Evolutionary conservation across 2,797 vertebrate species (phyloP).

Genomic region (Luscinia luscinia): DNA sequence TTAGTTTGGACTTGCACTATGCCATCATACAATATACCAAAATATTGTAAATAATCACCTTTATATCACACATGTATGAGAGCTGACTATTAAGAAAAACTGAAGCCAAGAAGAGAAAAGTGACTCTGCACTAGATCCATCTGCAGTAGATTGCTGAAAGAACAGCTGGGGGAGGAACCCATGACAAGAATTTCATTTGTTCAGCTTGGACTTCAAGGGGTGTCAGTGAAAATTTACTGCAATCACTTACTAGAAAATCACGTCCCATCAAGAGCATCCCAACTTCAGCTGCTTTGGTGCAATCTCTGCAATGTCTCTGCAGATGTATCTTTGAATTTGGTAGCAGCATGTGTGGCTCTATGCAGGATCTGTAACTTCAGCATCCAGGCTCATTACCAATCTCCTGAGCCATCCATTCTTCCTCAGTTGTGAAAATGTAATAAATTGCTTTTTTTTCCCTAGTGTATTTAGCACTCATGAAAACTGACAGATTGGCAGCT

Average conservation of each 20-base stretch:
- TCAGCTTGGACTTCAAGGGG: background rate
- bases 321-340: background rate
- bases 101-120: background rate
- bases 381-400: background rate
- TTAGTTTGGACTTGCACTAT: background rate
- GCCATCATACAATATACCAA: background rate
- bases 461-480: constrained; percentile 29
- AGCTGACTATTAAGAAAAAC: background rate
- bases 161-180: background rate
- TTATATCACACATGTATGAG: background rate
- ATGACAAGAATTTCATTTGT: background rate
- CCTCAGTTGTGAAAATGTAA: constrained; percentile 36
- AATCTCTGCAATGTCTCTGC: background rate
- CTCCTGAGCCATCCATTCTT: background rate
- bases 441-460: constrained; percentile 15
- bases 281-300: background rate
- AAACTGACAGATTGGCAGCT: constrained; percentile 37
- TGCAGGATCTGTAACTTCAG: background rate
- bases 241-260: background rate
- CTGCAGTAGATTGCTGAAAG: background rate
- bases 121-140: background rate
- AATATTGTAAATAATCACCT: background rate
- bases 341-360: background rate
- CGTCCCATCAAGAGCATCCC: background rate
- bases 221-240: background rate